Percentiles rank a stretch among this genome's conserved stretches.
These are phyloP conservation scores for Ormia ochracea DNA, from an alignment of 2,888 invertebrate species.

Conservation along the genomic window DNA sequence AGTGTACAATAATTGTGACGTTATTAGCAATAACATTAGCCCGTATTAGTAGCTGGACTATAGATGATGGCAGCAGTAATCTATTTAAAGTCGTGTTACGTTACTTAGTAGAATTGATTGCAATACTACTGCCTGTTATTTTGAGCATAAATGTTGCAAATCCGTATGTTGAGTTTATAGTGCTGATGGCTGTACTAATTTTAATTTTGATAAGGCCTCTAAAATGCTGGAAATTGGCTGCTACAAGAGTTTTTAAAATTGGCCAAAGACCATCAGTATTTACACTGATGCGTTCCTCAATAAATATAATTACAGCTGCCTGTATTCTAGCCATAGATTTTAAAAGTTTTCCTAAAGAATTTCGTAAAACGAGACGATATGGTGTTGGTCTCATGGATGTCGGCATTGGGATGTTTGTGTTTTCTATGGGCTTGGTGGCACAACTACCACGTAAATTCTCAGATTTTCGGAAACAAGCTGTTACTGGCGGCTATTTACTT, in stretches of 20 bases:
- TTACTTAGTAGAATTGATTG: conserved; percentile 79
- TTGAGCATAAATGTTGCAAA: conserved; percentile 79
- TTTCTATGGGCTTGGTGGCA: conserved; percentile 87
- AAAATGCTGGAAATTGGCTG: conserved; percentile 53
- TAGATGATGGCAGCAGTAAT: conserved; percentile 2
- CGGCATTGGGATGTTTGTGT: conserved; percentile 92
- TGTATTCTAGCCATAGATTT: conserved; percentile 98
- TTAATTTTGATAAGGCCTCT: conserved; percentile 32
- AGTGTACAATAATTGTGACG: conserved; percentile 64
- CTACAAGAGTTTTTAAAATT: conserved; percentile 64
- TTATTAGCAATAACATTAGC: conserved; percentile 65
- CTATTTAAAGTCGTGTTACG: conserved; percentile 40
- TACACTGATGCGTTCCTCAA: conserved; percentile 83
- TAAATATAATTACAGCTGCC: conserved; percentile 85
- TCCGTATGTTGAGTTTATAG: conserved; percentile 70
- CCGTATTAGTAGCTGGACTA: conserved; percentile 20
- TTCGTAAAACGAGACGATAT: conserved; percentile 91
- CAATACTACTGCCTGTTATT: conserved; percentile 79
- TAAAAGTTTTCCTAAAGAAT: conserved; percentile 86
- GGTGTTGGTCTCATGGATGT: conserved; percentile 96
- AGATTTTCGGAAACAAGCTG: conserved; percentile 66
- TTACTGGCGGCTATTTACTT: conserved; percentile 77
- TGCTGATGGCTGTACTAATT: conserved; percentile 42
- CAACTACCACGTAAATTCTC: conserved; percentile 73
- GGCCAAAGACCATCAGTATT: conserved; percentile 77